Evolutionary conservation across 2,888 invertebrate species (phyloP), one percentile per base, ranked within the genome.

Genomic region (Meiosimyza decipiens): DNA sequence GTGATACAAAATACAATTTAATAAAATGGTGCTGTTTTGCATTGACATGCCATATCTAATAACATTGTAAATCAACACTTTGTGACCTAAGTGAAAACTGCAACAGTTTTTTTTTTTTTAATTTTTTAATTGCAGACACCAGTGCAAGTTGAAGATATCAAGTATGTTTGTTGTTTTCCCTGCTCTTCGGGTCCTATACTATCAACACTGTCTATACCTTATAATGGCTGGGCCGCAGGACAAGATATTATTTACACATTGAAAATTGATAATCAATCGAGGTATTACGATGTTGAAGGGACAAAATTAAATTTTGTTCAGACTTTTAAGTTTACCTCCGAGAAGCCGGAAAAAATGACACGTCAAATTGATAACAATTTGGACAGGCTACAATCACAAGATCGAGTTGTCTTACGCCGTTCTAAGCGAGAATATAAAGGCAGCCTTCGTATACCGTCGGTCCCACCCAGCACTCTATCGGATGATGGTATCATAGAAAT

Each of bases 1-100:
- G 85, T 83, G 88, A 92, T 54, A 28, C 28, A 28, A 28, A 22
- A 22, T 22, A 3, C 22, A 22, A 2, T 22, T 22, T 13, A 52
- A 52, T 52, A 52, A 63, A 47, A 63, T 13, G 47, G 18, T 63
- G 11, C 63, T 50, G 16, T 63, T 49, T 47, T 9, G 16, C 13
- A 47, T 63, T 11, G n/a, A n/a, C 63, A 63, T 63, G 15, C 49
- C 47, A 47, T 49, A 28, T 28, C 28, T 28, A 28, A 28, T 28
- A 3, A 28, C 28, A 28, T 28, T 4, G 28, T 28, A 28, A 28
- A 4, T 3, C 4, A 28, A 28, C 3, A 28, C 28, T 28, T 28
- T 28, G 28, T 28, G 28, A 28, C 0, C 28, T 28, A 28, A 28
- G 4, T 28, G 28, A 28, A 28, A 28, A 28, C 28, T 28, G 28